phyloP scores from a whole-genome alignment of 2,888 invertebrate genomes.

The Pseudolycoriella hygida region DNA sequence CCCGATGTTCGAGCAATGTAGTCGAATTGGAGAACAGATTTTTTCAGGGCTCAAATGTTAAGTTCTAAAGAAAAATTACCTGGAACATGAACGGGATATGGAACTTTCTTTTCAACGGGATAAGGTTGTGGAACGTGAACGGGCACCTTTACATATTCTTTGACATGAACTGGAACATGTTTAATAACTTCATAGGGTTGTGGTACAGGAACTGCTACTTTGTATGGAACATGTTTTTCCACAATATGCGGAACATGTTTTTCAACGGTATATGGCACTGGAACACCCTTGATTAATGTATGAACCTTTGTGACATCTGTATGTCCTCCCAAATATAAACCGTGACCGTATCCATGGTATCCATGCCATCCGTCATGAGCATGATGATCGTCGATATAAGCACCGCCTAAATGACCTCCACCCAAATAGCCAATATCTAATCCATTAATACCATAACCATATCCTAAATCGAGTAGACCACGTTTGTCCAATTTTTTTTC shows the following conservation, averaged over 20 bases:
- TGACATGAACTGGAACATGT: constrained; percentile 37
- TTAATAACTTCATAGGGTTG: constrained; percentile 38
- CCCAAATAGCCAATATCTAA: constrained; percentile 43
- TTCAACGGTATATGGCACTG: constrained; percentile 56
- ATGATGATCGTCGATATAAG: constrained; percentile 14
- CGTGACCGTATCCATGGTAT: constrained; percentile 17
- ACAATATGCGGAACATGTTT: constrained; percentile 38
- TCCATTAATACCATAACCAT: constrained; percentile 61
- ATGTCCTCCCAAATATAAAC: constrained; percentile 24
- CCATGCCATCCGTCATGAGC: constrained; percentile 25
- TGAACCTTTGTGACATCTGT: constrained; percentile 45
- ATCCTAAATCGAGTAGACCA: constrained; percentile 59
- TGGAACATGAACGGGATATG: constrained; percentile 38
- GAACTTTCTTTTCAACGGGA: constrained; percentile 34
- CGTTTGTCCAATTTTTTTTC: constrained; percentile 71
- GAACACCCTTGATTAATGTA: constrained; percentile 56
- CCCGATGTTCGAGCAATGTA: too few species aligned
- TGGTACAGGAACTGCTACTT: constrained; percentile 31
- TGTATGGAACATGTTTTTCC: constrained; percentile 44
- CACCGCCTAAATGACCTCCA: constrained; percentile 31
- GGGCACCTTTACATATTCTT: constrained; percentile 39
- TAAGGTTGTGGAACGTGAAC: constrained; percentile 39
- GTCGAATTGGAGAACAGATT: too few species aligned
- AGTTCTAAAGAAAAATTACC: too few species aligned
- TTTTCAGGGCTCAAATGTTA: too few species aligned